phyloP scores from a whole-genome alignment of 2,113 vertebrate genomes.

The Oxyura jamaicensis region DNA sequence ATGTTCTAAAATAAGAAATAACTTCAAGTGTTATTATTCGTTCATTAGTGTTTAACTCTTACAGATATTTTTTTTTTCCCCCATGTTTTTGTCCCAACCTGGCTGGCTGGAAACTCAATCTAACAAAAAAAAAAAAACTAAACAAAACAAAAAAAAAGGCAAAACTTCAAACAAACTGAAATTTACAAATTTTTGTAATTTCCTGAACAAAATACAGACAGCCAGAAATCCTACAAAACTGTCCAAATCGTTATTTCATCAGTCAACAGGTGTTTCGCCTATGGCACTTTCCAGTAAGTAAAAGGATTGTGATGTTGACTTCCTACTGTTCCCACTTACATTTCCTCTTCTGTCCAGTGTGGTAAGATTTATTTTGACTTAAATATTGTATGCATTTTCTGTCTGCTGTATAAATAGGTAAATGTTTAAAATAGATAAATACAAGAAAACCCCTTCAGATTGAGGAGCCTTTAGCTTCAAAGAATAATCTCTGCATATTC shows the following conservation, averaged over 20 bases:
- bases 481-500: not conserved
- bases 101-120: not conserved
- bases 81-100: not conserved
- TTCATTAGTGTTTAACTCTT: not conserved
- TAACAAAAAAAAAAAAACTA: not conserved
- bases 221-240: not conserved
- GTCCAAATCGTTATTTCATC: not conserved
- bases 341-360: not conserved
- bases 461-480: not conserved
- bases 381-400: not conserved
- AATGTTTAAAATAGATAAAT: not conserved
- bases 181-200: not conserved
- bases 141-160: not conserved
- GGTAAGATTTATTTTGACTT: not conserved
- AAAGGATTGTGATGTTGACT: not conserved
- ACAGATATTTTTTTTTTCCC: not conserved
- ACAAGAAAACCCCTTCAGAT: not conserved
- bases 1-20: not conserved
- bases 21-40: not conserved
- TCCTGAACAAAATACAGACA: not conserved
- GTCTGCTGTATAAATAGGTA: not conserved
- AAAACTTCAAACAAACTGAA: not conserved
- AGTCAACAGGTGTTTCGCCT: not conserved
- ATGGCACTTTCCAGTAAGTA: not conserved
- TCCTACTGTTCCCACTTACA: not conserved